These are phyloP conservation scores for Syngnathus typhle DNA, from an alignment of 2,113 vertebrate species.

Conservation along the genomic window DNA sequence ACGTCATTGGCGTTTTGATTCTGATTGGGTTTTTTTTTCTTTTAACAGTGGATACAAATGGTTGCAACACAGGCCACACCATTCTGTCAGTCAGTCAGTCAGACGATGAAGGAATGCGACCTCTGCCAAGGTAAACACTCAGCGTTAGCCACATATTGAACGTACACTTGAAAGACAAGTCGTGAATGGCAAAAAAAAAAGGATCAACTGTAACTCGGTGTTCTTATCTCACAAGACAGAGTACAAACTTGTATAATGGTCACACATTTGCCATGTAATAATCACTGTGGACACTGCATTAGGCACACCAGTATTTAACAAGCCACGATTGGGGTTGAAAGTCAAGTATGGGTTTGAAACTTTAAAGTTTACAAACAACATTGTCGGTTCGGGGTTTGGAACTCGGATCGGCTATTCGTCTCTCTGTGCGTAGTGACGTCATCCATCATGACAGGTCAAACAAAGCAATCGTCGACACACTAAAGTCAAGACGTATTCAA, in stretches of 20 bases:
- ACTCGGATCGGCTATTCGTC: not conserved
- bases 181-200: not conserved
- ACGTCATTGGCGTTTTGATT: too few relatives aligned
- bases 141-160: not conserved
- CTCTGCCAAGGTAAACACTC: not conserved
- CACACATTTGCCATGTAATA: not conserved
- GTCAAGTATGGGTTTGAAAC: not conserved
- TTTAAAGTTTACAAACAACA: too few relatives aligned
- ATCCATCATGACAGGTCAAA: slow-evolving; percentile 5
- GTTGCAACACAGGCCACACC: not conserved
- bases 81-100: not conserved
- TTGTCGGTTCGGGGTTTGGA: too few relatives aligned
- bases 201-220: not conserved
- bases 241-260: not conserved
- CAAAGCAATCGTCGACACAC: not conserved
- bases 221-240: not conserved
- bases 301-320: not conserved
- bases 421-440: not conserved
- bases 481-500: not conserved
- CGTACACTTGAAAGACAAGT: not conserved
- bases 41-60: not conserved
- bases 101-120: not conserved
- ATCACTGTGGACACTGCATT: not conserved
- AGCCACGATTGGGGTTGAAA: not conserved
- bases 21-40: too few relatives aligned